phyloP scores from a whole-genome alignment of 2,888 invertebrate genomes.

The Calameuta filiformis region DNA sequence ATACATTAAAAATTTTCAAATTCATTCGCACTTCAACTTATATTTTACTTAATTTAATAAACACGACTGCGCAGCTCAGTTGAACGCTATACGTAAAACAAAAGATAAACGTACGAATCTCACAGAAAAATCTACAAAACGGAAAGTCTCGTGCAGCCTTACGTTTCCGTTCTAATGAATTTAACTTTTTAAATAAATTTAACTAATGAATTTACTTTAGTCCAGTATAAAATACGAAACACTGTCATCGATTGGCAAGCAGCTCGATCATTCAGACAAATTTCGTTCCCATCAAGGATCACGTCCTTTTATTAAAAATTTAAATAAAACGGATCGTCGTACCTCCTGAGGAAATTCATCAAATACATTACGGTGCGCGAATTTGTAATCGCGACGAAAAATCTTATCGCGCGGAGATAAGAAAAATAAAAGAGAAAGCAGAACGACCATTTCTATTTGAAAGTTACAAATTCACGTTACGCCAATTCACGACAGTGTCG shows the following conservation, averaged over 20 bases:
- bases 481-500: no score
- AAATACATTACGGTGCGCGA: no score
- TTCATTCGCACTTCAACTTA: neutral
- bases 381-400: neutral
- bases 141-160: neutral
- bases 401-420: neutral
- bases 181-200: slow-evolving; percentile 9
- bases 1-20: neutral
- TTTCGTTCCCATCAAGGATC: neutral
- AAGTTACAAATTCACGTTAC: neutral
- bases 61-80: neutral
- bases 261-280: neutral
- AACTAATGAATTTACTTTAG: no score
- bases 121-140: neutral
- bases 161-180: slow-evolving; percentile 8
- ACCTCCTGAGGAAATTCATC: neutral
- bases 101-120: neutral
- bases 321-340: slow-evolving; percentile 1
- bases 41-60: neutral
- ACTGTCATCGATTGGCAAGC: neutral
- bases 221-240: neutral
- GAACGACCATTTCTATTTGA: neutral
- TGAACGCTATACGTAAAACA: neutral
- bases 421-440: neutral
- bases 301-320: neutral